These are phyloP conservation scores for Aporophyla nigra DNA, from an alignment of 2,888 invertebrate species.

Conservation along the genomic window DNA sequence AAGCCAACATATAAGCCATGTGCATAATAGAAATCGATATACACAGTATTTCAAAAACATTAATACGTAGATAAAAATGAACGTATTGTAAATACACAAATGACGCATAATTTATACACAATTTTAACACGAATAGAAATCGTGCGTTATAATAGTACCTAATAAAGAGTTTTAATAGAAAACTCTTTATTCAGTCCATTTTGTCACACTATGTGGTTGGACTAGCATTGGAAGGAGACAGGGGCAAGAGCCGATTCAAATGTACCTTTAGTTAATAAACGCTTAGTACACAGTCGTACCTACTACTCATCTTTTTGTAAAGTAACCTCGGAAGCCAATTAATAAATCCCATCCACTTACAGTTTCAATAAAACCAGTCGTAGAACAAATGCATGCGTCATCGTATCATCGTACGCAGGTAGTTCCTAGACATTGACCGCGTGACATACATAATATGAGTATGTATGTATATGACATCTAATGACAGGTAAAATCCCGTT, in stretches of 20 bases:
- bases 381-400: constrained; percentile 37
- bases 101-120: no score
- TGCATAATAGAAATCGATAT: no score
- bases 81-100: no score
- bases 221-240: background rate
- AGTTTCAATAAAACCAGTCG: background rate
- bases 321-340: constrained; percentile 12
- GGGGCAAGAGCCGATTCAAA: background rate
- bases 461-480: constrained; percentile 7
- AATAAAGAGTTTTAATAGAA: background rate
- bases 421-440: constrained; percentile 22
- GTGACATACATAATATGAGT: constrained; percentile 35
- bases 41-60: no score
- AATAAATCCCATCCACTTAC: constrained; percentile 15
- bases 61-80: no score
- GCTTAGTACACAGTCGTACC: background rate
- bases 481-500: constrained; percentile 53
- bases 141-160: background rate
- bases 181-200: no score
- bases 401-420: background rate
- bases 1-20: no score
- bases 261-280: background rate
- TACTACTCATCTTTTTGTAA: background rate
- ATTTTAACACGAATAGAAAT: no score
- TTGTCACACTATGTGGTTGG: background rate